These are phyloP conservation scores for Opisthocomus hoazin DNA, from an alignment of 2,113 vertebrate genomes.

Conservation along the genomic window DNA sequence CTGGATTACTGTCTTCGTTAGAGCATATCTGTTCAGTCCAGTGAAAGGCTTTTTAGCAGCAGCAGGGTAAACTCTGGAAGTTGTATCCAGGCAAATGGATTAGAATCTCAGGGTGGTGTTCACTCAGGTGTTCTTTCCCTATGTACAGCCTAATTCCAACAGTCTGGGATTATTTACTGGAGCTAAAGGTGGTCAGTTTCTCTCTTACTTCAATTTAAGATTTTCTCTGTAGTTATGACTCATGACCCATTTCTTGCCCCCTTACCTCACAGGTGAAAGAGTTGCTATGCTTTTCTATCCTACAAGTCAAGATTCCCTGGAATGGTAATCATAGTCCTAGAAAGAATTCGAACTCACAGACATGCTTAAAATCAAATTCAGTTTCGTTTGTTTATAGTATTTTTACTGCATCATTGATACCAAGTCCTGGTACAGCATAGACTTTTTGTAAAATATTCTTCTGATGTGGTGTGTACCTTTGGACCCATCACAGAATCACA, in stretches of 20 bases:
- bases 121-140: neutral
- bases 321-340: neutral
- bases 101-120: neutral
- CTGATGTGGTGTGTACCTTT: neutral
- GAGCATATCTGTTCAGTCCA: neutral
- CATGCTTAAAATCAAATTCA: neutral
- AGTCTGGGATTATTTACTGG: neutral
- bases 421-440: neutral
- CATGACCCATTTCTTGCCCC: neutral
- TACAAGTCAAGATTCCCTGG: neutral
- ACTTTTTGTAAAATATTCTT: neutral
- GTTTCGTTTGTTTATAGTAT: neutral
- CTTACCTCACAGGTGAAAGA: neutral
- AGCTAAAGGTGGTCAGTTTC: neutral
- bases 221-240: neutral
- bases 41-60: neutral
- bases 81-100: neutral
- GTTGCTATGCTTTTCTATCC: neutral
- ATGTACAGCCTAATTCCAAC: neutral
- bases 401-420: neutral
- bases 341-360: neutral
- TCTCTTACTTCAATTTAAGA: neutral
- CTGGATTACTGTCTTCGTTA: neutral
- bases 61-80: neutral
- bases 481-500: too few relatives aligned